Evolutionary conservation across 2,113 vertebrate genomes (phyloP), one percentile per base, ranked within the genome.

Genomic region (Procavia capensis): DNA sequence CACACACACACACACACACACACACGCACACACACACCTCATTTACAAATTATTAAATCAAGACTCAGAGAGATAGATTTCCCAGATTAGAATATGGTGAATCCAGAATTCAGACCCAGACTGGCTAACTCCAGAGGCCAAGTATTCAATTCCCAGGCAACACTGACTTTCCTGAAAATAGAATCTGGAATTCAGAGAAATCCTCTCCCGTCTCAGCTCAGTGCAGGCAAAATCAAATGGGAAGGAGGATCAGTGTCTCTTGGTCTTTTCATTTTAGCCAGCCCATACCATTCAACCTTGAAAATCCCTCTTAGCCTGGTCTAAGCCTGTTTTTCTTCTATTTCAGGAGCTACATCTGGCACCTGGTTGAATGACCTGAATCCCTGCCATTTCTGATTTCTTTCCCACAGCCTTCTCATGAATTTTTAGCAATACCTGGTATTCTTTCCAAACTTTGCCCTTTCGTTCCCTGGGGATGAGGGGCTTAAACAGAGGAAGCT

Each of bases 301-400:
- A 87, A 95, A 96, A 95, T 43, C 78, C 91, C 54, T 87, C 29
- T 72, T 27, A 39, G 43, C n/a, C 6, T 39, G 39, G 61, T 59
- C 63, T 70, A 61, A 92, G 82, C 88, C 47, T 68, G 29, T 88
- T 76, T 95, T 74, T 91, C 88, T 94, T 87, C 75, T 29, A n/a
- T 95, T 91, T 88, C 79, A 95, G 85, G 45, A 90, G 82, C 61
- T 74, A 88, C 41, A 16, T 81, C 95, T 95, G 90, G 88, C 85
- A 72, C 20, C 57, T 61, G 61, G 61, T 45, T 45, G 90, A 95
- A 87, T 43, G 43, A 78, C 91, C 91, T 91, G 97, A 94, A 79
- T 47, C 43, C 54, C 39, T 84, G 86, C 57, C 78, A 76, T 19
- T 5, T 25, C 50, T 74, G 68, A 66, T 57, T 93, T 78, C 36